Evolutionary conservation across 1,140 invertebrate species (phyloP), one percentile per base, ranked within the genome.

Genomic region (Drosophila nebulosa): DNA sequence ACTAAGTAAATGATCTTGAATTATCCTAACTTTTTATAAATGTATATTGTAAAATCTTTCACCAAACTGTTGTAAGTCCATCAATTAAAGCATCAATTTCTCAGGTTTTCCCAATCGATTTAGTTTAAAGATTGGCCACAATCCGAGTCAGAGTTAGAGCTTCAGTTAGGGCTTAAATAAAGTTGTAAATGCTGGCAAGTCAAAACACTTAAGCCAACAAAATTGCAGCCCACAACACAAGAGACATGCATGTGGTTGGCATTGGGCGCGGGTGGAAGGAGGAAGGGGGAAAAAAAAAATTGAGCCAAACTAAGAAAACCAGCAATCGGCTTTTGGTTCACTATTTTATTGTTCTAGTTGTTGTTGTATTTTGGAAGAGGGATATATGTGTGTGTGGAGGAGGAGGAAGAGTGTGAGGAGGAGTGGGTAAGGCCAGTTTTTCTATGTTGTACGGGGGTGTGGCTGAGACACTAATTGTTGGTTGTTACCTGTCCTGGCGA

Each of bases 171-270:
- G 71, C 71, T 74, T 74, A 74, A 56, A 66, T 72, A 74, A 74
- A 74, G 71, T 74, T 74, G 70, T 74, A 74, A 74, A 59, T 39
- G 71, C 24, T 53, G 62, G 53, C 69, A 66, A 65, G 70, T 65
- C 71, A 65, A 24, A 55, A 39, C 70, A 74, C 70, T 74, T 60
- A 50, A 74, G 55, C 62, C 53, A 56, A 61, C 68, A 64, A 53
- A 53, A 72, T 10, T 52, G 64, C 68, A 73, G 39, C 32, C 69
- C 69, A 57, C 69, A 46, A 61, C 9, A 69, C 68, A 69, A 52
- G 46, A 50, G 50, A 22, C 39, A 46, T 21, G 16, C 18, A 21
- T 10, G 16, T 21, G 7, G 7, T 18, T 18, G 16, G 7, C 2
- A 1, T 46, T 21, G 3, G 6, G 35, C 3, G n/a, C 3, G 9